phyloP scores from a whole-genome alignment of 1,140 invertebrate genomes.

The Pemphigus obesinymphae region DNA sequence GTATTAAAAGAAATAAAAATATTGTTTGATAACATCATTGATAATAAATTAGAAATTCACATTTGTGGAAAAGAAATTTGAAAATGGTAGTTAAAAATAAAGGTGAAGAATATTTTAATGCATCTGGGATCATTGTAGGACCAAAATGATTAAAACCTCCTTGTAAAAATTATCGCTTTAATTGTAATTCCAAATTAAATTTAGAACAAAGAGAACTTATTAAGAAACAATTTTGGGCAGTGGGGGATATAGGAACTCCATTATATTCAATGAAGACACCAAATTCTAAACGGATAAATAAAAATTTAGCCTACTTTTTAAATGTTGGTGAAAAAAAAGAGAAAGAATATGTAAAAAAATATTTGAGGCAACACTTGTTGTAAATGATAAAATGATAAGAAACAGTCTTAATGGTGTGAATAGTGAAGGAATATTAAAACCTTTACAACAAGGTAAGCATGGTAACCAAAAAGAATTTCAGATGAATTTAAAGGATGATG shows the following conservation, averaged over 20 bases:
- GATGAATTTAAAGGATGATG: constrained; percentile 32
- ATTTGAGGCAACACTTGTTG: constrained; percentile 4
- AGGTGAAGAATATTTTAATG: not conserved
- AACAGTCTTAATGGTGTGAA: not conserved
- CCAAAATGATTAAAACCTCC: not conserved
- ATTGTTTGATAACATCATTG: not conserved
- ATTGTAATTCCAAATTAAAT: not conserved
- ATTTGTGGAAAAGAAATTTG: not conserved
- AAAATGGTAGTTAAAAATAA: not conserved
- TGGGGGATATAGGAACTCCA: not conserved
- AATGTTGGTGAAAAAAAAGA: not conserved
- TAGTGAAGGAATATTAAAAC: not conserved
- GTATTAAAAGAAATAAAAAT: not conserved
- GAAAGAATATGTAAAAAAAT: constrained; percentile 30
- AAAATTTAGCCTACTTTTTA: not conserved
- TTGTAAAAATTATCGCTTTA: constrained; percentile 1
- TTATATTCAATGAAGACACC: not conserved
- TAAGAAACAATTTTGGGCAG: not conserved
- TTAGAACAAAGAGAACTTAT: not conserved
- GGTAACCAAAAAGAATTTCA: constrained; percentile 26
- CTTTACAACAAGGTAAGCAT: constrained; percentile 34
- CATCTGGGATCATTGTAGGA: not conserved
- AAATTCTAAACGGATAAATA: not conserved
- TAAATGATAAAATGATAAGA: constrained; percentile 25
- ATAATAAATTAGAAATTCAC: not conserved